Percentiles rank a stretch among this genome's conserved stretches.
Evolutionary conservation across 2,797 vertebrate species (phyloP).

Genomic region (Sebastes iracundus): DNA sequence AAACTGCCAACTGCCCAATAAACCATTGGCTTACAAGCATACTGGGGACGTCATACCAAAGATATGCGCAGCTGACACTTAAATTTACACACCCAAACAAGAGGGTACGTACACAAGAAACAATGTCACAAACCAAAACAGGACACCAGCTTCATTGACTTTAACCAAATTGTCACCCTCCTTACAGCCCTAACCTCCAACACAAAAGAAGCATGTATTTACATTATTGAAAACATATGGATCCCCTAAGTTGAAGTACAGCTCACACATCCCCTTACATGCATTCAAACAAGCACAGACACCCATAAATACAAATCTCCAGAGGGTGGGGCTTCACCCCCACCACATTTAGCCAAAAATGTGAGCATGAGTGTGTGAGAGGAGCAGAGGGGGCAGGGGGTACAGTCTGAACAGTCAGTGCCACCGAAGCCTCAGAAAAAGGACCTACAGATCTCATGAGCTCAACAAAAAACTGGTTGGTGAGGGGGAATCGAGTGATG

Average conservation of each 20-base stretch:
- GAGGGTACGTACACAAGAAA: background rate
- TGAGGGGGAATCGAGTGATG: conserved; percentile 36
- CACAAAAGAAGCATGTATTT: background rate
- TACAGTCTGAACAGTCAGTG: background rate
- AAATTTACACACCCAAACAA: background rate
- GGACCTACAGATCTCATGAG: conserved; percentile 28
- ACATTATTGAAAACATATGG: background rate
- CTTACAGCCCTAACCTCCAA: background rate
- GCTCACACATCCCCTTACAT: background rate
- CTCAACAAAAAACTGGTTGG: conserved; percentile 3
- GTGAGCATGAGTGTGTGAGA: conserved; percentile 30
- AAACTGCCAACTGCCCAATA: background rate
- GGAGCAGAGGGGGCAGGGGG: conserved; percentile 14
- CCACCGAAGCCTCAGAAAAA: background rate
- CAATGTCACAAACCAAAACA: background rate
- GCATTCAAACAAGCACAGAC: background rate
- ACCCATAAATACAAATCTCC: conserved; percentile 17
- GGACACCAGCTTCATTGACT: background rate
- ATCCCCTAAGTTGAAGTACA: background rate
- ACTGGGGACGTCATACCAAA: background rate
- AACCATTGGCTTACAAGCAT: conserved; percentile 5
- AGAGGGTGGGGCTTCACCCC: conserved; percentile 58
- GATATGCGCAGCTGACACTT: conserved; percentile 13
- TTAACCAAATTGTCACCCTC: background rate
- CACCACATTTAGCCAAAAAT: conserved; percentile 52